A percentile compares a stretch with the other conserved stretches of the same genome.
Evolutionary conservation across 2,888 invertebrate genomes (phyloP).

Genomic region (Bellardia bayeri): DNA sequence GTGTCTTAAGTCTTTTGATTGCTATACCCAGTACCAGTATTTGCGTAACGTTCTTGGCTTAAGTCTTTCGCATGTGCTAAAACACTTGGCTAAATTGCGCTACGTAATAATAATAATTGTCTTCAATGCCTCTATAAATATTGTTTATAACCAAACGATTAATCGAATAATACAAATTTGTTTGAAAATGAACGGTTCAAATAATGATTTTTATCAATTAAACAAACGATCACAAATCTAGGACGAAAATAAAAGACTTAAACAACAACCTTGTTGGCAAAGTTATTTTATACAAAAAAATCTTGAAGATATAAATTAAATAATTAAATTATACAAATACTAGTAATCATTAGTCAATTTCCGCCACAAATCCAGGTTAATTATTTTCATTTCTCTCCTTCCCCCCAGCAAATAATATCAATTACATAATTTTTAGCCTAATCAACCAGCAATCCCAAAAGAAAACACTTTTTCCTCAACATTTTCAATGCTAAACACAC

Average conservation of each 20-base stretch:
- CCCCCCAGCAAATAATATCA: not conserved
- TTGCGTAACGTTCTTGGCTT: not conserved
- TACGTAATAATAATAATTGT: not conserved
- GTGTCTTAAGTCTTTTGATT: constrained; percentile 39
- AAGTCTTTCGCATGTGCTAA: not conserved
- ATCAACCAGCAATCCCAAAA: not conserved
- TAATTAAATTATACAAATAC: not conserved
- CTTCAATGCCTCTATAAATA: too few relatives aligned
- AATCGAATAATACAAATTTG: not conserved
- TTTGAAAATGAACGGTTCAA: too few relatives aligned
- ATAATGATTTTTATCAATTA: not conserved
- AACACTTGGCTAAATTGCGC: not conserved
- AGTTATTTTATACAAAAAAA: not conserved
- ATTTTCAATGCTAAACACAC: constrained; percentile 22
- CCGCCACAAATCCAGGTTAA: not conserved
- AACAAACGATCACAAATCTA: not conserved
- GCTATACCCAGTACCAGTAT: not conserved
- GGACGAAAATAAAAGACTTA: constrained; percentile 11
- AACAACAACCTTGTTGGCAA: constrained; percentile 11
- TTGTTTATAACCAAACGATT: not conserved
- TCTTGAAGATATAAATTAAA: not conserved
- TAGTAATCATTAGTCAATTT: not conserved
- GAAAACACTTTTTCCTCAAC: constrained; percentile 35
- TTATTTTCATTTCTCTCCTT: not conserved
- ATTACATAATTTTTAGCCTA: not conserved